phyloP scores from a whole-genome alignment of 2,888 invertebrate genomes.

The Euproctis similis region DNA sequence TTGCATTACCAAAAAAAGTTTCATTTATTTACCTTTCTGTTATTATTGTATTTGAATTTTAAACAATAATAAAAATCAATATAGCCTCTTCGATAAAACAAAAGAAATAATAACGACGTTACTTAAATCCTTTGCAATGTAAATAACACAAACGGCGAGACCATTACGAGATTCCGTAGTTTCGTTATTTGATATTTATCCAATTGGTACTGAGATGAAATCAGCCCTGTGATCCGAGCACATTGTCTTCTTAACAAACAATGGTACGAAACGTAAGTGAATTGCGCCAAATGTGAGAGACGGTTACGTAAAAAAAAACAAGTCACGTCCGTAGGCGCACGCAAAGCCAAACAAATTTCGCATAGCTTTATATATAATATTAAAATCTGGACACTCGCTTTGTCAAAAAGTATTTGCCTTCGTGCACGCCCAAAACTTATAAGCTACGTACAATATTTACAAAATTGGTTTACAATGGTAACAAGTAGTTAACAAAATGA shows the following conservation, averaged over 20 bases:
- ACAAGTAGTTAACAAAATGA: constrained; percentile 67
- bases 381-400: constrained; percentile 20
- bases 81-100: background rate
- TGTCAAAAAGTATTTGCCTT: constrained; percentile 38
- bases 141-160: background rate
- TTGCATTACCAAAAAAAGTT: too few species aligned
- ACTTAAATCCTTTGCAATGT: too few species aligned
- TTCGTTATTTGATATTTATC: constrained; percentile 11
- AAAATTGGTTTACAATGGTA: constrained; percentile 53
- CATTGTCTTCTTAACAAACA: constrained; percentile 20
- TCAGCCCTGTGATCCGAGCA: constrained; percentile 18
- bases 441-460: constrained; percentile 44
- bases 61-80: background rate
- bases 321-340: constrained; percentile 44
- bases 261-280: constrained; percentile 21
- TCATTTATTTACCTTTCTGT: background rate
- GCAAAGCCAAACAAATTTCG: constrained; percentile 43
- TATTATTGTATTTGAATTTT: background rate
- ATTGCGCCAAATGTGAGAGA: constrained; percentile 15
- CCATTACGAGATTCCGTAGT: background rate
- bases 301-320: constrained; percentile 25
- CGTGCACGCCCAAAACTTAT: constrained; percentile 46
- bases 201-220: constrained; percentile 10
- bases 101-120: background rate
- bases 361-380: constrained; percentile 18